Evolutionary conservation across 1,140 invertebrate genomes (phyloP).

Genomic region (Rhagoletis pomonella): DNA sequence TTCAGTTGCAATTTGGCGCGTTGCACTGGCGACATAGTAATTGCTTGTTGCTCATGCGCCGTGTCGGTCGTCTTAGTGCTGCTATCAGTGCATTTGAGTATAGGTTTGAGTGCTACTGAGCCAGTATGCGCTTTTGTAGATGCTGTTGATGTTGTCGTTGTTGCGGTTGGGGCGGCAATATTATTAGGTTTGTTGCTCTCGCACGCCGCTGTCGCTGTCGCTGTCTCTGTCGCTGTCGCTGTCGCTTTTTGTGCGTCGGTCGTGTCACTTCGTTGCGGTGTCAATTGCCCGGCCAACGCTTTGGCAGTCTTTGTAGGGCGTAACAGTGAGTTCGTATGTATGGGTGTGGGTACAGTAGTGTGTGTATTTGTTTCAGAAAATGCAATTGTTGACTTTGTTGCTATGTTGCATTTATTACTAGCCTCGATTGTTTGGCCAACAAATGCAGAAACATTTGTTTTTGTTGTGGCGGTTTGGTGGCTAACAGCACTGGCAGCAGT

Average conservation of each 20-base stretch:
- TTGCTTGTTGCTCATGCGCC: conserved; percentile 33
- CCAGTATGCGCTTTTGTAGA: background rate
- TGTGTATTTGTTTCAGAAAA: background rate
- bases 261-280: background rate
- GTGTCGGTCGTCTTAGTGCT: conserved; percentile 61
- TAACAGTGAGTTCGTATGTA: background rate
- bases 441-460: conserved; percentile 35
- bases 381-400: conserved; percentile 52
- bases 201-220: conserved; percentile 10
- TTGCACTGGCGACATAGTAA: conserved; percentile 33
- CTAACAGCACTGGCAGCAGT: conserved; percentile 53
- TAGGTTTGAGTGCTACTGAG: conserved; percentile 62
- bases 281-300: background rate
- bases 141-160: conserved; percentile 27
- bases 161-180: background rate
- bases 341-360: conserved; percentile 5
- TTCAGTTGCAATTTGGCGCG: conserved; percentile 61
- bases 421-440: background rate
- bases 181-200: background rate
- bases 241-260: conserved; percentile 25
- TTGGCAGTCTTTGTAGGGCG: background rate
- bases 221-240: background rate
- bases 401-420: conserved; percentile 21
- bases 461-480: conserved; percentile 58
- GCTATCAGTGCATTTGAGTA: conserved; percentile 63